A percentile compares a stretch with the other conserved stretches of the same genome.
Evolutionary conservation across 1,140 invertebrate genomes (phyloP).

Genomic region (Danaus melanippus): DNA sequence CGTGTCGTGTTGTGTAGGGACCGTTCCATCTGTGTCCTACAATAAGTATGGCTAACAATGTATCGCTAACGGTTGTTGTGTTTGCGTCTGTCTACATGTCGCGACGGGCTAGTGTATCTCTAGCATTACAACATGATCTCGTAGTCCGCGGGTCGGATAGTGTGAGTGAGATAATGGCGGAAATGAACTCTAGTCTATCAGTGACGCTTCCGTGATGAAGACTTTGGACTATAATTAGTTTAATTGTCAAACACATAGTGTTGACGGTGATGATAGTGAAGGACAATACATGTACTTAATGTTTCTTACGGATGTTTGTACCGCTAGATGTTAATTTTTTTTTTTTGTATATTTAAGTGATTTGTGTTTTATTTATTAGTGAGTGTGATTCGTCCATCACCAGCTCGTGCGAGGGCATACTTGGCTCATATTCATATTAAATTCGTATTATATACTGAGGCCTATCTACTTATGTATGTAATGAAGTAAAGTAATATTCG

Average conservation of each 20-base stretch:
- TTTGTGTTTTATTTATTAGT: constrained; percentile 48
- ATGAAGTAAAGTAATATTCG: constrained; percentile 65
- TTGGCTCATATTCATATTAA: constrained; percentile 49
- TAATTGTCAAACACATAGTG: constrained; percentile 53
- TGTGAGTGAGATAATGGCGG: constrained; percentile 3
- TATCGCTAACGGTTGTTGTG: background rate
- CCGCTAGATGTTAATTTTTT: constrained; percentile 53
- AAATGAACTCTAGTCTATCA: constrained; percentile 48
- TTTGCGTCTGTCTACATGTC: constrained; percentile 1
- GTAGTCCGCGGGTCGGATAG: too few species aligned
- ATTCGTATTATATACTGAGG: constrained; percentile 61
- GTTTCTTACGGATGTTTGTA: constrained; percentile 46
- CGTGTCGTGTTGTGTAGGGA: too few species aligned
- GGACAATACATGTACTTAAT: constrained; percentile 58
- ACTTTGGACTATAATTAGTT: constrained; percentile 40
- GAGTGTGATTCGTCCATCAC: constrained; percentile 44
- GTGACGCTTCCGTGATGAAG: constrained; percentile 49
- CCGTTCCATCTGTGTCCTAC: too few species aligned
- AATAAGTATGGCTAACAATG: too few species aligned
- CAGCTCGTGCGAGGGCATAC: constrained; percentile 39
- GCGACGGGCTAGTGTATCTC: too few species aligned
- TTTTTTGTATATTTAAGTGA: constrained; percentile 28
- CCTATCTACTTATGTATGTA: constrained; percentile 69
- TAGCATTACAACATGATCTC: too few species aligned
- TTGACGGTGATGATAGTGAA: constrained; percentile 36